Conservation (phyloP, 2,113 vertebrate genomes). For the Lanius ludovicianus region DNA sequence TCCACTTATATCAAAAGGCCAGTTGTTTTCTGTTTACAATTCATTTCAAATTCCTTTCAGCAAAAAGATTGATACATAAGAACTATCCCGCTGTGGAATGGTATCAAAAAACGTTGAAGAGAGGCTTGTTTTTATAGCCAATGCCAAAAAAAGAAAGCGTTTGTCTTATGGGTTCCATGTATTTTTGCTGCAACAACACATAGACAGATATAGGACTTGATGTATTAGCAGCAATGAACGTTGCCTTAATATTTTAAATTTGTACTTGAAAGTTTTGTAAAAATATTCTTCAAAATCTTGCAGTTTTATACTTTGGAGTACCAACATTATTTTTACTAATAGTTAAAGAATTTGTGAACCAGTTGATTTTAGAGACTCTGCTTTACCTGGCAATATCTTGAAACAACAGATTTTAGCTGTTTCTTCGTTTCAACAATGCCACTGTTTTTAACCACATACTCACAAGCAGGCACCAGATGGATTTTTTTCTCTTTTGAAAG, state of each 20-base stretch:
- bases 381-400: slow-evolving; percentile 40
- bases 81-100: neutral
- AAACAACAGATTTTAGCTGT: slow-evolving; percentile 8
- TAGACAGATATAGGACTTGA: neutral
- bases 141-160: neutral
- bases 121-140: neutral
- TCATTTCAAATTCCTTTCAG: slow-evolving; percentile 13
- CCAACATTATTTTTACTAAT: neutral
- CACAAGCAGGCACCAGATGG: neutral
- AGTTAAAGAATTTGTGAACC: neutral
- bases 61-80: neutral
- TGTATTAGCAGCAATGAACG: neutral
- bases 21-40: neutral
- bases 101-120: neutral
- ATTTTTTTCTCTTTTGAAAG: neutral
- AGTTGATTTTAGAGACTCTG: neutral
- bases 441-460: neutral
- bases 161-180: neutral
- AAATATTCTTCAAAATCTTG: neutral
- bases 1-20: neutral
- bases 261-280: neutral
- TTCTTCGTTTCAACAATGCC: neutral
- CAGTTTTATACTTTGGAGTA: neutral
- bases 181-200: neutral
- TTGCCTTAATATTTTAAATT: neutral